Conservation (phyloP, 2,113 vertebrate genomes). For the Cynopterus brachyotis region DNA sequence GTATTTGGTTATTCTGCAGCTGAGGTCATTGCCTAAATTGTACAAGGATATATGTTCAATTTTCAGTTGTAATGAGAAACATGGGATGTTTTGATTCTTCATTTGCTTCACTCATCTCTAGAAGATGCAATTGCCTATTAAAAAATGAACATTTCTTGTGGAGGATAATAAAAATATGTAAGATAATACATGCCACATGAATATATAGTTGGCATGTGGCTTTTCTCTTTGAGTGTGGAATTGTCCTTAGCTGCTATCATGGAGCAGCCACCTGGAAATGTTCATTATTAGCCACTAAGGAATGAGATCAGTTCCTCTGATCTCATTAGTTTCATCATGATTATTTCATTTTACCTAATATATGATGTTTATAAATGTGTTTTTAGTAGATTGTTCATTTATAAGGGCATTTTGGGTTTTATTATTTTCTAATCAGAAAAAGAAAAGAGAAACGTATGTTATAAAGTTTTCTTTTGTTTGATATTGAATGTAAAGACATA, state of each 20-base stretch:
- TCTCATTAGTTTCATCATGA: constrained; percentile 9
- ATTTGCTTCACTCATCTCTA: constrained; percentile 53
- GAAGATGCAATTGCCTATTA: constrained; percentile 33
- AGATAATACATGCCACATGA: constrained; percentile 42
- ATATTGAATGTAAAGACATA: neutral
- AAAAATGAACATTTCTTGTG: constrained; percentile 54
- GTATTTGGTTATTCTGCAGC: neutral
- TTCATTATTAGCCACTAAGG: neutral
- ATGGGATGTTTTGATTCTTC: constrained; percentile 52
- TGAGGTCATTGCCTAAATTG: constrained; percentile 42
- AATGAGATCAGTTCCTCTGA: constrained; percentile 16
- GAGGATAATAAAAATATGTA: constrained; percentile 52
- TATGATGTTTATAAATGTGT: neutral
- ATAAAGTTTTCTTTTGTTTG: neutral
- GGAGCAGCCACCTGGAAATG: neutral
- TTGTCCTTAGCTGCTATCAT: neutral
- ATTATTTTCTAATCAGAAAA: neutral
- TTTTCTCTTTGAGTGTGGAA: neutral
- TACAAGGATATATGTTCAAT: constrained; percentile 20
- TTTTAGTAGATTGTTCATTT: neutral
- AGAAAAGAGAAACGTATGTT: neutral
- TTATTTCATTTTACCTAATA: constrained; percentile 33
- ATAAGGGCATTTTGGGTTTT: neutral
- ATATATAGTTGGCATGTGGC: constrained; percentile 43
- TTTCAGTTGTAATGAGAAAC: constrained; percentile 53